Conservation (phyloP, 2,113 vertebrate genomes). For the Albula glossodonta region DNA sequence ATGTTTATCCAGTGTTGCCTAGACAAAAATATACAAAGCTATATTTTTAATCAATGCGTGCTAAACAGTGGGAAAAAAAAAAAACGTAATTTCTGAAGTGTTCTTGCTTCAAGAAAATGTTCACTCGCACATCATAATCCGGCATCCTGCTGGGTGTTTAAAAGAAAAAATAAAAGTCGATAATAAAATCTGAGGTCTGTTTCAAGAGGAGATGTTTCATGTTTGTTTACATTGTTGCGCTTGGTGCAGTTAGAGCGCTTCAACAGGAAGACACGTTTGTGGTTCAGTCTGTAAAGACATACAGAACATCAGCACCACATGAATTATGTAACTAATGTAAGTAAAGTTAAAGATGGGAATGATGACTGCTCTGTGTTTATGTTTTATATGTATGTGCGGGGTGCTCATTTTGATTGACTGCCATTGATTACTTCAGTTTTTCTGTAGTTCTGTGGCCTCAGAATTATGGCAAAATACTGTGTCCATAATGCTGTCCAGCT, state of each 20-base stretch:
- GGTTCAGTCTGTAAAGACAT: no score
- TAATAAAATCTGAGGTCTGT: background rate
- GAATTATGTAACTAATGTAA: background rate
- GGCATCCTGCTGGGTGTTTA: background rate
- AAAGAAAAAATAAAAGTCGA: background rate
- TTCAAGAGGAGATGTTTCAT: background rate
- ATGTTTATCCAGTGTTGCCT: background rate
- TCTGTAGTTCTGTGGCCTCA: background rate
- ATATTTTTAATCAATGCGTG: background rate
- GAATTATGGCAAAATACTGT: no score
- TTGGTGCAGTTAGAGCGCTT: background rate
- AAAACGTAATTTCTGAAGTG: no score
- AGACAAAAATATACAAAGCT: background rate
- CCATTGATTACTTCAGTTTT: background rate
- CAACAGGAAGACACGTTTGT: no score
- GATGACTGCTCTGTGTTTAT: background rate
- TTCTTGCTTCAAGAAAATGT: background rate
- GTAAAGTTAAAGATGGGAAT: background rate
- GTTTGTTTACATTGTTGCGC: background rate
- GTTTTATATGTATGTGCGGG: background rate
- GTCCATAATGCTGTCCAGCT: no score
- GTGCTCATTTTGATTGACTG: background rate
- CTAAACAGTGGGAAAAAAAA: background rate
- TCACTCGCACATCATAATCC: background rate
- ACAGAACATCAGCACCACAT: background rate